Base-by-base conservation (phyloP, 2,797 vertebrate species). In the Cirrhinus mrigala region DNA sequence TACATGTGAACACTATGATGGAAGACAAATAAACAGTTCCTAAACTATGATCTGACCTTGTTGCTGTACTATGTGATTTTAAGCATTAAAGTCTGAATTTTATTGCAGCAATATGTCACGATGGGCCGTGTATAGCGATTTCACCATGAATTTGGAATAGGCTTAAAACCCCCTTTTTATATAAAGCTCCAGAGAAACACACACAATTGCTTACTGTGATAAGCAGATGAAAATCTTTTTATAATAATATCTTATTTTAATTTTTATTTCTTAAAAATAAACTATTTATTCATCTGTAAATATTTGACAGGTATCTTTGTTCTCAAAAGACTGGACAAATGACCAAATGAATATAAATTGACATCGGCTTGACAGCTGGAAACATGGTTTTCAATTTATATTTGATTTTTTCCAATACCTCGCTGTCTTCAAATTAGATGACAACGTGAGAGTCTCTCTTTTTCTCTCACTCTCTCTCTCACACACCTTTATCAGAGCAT, bases 381-480 rank as follows among this genome's bases (percentile, higher is more conserved):
- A 71, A 27, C 33, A 66, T 60, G 56, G 22, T n/a, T 74, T 86
- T 85, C 69, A 54, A 44, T 88, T 88, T 86, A 62, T 60, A 80
- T 71, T 74, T 83, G 83, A 85, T 85, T 87, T 71, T 71, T 15
- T 80, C 69, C 83, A 79, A 60, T 37, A 74, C 37, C 77, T 20
- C 22, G 14, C 54, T 37, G 29, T 78, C 75, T 54, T 82, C 46
- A 82, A 74, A 71, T 87, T 76, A 90, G 81, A 88, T 82, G 87
- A 86, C 81, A 86, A 83, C 56, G 83, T 62, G 22, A 69, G 74
- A 76, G 66, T 87, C 46, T 22, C 70, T 79, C 52, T 64, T 14
- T 81, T n/a, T 74, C 54, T 84, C 52, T 68, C 33, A 33, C 50
- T 15, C 84, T 44, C 15, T 54, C 52, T 54, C 52, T 14, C n/a